phyloP scores from a whole-genome alignment of 2,797 vertebrate species.

The Miichthys miiuy region DNA sequence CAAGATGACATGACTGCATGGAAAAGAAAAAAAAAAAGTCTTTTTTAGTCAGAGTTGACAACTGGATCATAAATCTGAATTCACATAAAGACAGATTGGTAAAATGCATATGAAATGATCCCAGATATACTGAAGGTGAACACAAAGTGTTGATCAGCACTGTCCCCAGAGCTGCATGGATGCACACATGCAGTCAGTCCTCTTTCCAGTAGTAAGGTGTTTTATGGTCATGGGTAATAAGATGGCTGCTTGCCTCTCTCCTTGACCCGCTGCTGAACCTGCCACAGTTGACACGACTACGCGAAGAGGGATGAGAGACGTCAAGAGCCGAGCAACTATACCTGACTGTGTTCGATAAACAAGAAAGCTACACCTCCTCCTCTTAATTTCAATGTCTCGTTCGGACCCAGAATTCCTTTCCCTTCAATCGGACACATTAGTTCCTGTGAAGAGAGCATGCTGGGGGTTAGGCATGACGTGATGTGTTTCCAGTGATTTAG shows the following conservation, averaged over 20 bases:
- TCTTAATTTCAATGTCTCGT: constrained; percentile 63
- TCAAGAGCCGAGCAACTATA: constrained; percentile 49
- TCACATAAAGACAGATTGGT: not conserved
- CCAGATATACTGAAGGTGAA: constrained; percentile 22
- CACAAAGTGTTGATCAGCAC: constrained; percentile 39
- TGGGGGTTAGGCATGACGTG: constrained; percentile 68
- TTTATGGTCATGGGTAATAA: constrained; percentile 74
- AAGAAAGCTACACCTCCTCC: constrained; percentile 55
- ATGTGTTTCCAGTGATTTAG: constrained; percentile 75
- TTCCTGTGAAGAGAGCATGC: constrained; percentile 57
- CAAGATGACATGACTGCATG: constrained; percentile 18
- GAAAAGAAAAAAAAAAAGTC: not conserved
- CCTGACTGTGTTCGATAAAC: constrained; percentile 67
- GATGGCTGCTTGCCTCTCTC: constrained; percentile 66
- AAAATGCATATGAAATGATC: not conserved
- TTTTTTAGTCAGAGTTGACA: constrained; percentile 8
- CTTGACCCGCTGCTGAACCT: constrained; percentile 79
- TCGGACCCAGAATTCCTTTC: constrained; percentile 53
- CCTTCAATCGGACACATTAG: constrained; percentile 50
- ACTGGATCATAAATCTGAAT: constrained; percentile 5
- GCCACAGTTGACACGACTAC: constrained; percentile 62
- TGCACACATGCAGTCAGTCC: constrained; percentile 50
- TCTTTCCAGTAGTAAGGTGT: constrained; percentile 44
- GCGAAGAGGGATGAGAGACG: constrained; percentile 50
- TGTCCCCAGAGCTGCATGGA: constrained; percentile 45